Evolutionary conservation across 2,888 invertebrate species (phyloP), one percentile per base, ranked within the genome.

Genomic region (Athalia cordata): DNA sequence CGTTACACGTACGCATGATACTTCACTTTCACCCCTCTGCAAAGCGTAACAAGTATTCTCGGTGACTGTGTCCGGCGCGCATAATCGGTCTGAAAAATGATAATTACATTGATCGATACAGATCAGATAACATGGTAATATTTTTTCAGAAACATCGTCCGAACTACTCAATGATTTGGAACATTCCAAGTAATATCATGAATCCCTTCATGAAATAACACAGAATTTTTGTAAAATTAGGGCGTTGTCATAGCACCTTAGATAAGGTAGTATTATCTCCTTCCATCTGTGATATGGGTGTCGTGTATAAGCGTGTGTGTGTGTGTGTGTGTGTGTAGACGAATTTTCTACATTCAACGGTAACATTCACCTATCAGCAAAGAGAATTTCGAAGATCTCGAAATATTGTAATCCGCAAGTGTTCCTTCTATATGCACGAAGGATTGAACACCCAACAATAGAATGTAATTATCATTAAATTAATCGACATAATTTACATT

Each of bases 1-100:
- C 59, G 75, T 79, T 0, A 86, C 84, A 29, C 80, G 78, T 4
- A 83, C 77, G 67, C 89, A 89, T 15, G 81, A 80, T n/a, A 88
- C 82, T 77, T 79, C 74, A 72, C 84, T 85, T 4, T 82, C 80
- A 8, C 84, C 83, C 15, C 67, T 55, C 77, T 81, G 74, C 43
- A 87, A 8, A 15, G 80, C 80, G 3, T 45, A 61, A 59, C 87
- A 87, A 3, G 76, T 61, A 5, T 52, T 9, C 0, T 79, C 70
- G 15, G 6, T 80, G 52, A 81, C 77, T 1, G 64, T 61, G 29
- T 80, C n/a, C 3, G 80, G 45, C 5, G 82, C 84, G 79, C 88
- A 88, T 8, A 88, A 61, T 82, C 81, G 83, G 75, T 82, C 86
- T 87, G 72, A 70, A 81, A 82, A 78, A 59, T 45, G 5, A 59